phyloP scores from a whole-genome alignment of 2,888 invertebrate species.

The Melanostoma mellinum region DNA sequence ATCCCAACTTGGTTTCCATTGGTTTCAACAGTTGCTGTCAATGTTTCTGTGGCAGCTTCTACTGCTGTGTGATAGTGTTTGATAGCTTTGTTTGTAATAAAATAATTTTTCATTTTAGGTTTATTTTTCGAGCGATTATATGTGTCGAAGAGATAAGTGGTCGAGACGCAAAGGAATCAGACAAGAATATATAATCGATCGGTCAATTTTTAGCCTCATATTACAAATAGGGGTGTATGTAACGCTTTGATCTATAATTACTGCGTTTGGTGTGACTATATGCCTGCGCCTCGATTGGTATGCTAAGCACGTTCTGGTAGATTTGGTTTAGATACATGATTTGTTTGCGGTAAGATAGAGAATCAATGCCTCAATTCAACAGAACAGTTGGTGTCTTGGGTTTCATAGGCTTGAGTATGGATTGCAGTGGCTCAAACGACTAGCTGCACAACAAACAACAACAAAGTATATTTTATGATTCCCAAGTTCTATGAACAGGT shows the following conservation, averaged over 20 bases:
- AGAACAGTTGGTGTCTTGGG: conserved; percentile 20
- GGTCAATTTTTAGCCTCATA: conserved; percentile 61
- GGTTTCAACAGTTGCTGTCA: conserved; percentile 46
- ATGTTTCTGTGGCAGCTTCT: conserved; percentile 30
- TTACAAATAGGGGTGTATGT: conserved; percentile 49
- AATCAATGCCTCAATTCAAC: conserved; percentile 24
- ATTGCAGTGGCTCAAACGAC: conserved; percentile 1
- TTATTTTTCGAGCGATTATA: conserved; percentile 42
- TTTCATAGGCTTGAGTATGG: conserved; percentile 18
- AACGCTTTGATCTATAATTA: conserved; percentile 60
- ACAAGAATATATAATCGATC: conserved; percentile 69
- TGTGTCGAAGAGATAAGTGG: conserved; percentile 49
- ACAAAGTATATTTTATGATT: conserved; percentile 23
- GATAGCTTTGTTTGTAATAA: conserved; percentile 68
- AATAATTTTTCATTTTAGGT: conserved; percentile 31
- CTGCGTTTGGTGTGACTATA: conserved; percentile 29
- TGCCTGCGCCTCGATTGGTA: conserved; percentile 26
- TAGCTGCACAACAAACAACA: neutral
- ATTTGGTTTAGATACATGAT: conserved; percentile 51
- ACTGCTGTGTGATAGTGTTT: conserved; percentile 48
- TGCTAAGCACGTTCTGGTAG: conserved; percentile 63
- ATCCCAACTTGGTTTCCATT: conserved; percentile 61
- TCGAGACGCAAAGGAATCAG: conserved; percentile 44
- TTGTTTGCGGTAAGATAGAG: conserved; percentile 26
- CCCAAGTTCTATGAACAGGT: conserved; percentile 24